These are phyloP conservation scores for Dolichallabes microphthalmus DNA, from an alignment of 2,113 vertebrate genomes.

Conservation along the genomic window DNA sequence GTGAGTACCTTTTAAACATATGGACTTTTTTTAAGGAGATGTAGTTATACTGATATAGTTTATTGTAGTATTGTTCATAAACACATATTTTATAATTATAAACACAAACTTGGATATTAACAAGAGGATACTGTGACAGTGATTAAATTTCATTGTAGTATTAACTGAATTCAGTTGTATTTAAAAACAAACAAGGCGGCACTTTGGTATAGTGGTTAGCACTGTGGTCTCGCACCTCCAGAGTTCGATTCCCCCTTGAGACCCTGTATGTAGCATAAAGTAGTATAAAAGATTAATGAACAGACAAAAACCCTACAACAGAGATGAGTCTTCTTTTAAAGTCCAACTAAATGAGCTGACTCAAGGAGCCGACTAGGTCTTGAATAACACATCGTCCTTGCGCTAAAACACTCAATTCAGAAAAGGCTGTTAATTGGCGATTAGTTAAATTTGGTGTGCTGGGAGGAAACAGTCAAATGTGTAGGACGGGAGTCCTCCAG, in stretches of 20 bases:
- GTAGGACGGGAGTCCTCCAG: too few species aligned
- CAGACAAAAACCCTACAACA: background rate
- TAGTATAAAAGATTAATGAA: too few species aligned
- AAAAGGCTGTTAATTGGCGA: too few species aligned
- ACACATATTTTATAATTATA: background rate
- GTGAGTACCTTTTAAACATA: background rate
- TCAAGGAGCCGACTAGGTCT: background rate
- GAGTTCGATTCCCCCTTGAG: too few species aligned
- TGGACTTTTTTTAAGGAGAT: background rate
- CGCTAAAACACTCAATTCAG: too few species aligned
- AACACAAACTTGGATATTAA: background rate
- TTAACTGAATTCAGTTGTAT: background rate
- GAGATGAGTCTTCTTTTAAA: background rate
- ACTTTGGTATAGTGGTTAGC: too few species aligned
- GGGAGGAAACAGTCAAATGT: too few species aligned
- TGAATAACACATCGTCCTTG: background rate
- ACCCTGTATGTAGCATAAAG: too few species aligned
- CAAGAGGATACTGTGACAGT: background rate
- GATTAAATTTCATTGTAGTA: background rate
- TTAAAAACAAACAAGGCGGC: background rate
- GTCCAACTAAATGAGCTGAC: background rate
- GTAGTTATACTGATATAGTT: background rate
- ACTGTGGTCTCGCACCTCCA: too few species aligned
- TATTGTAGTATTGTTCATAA: background rate
- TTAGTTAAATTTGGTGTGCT: too few species aligned